These are phyloP conservation scores for Threskiornis aethiopicus DNA, from an alignment of 2,797 vertebrate genomes.

Conservation along the genomic window DNA sequence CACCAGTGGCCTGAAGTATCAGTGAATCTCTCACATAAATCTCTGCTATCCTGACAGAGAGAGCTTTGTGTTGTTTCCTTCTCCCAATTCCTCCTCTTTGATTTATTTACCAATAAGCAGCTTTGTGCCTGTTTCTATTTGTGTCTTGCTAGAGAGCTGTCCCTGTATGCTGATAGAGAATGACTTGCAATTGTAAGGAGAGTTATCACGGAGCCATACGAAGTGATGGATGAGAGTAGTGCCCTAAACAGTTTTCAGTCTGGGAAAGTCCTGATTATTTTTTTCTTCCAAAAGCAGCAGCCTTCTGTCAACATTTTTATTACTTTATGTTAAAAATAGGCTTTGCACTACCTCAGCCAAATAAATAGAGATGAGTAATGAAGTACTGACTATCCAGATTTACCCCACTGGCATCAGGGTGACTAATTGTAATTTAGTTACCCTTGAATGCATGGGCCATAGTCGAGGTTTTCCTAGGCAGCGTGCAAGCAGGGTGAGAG, in stretches of 20 bases:
- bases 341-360: not conserved
- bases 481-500: not conserved
- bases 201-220: not conserved
- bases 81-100: conserved; percentile 32
- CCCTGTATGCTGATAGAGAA: not conserved
- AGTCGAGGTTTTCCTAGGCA: not conserved
- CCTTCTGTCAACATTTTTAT: conserved; percentile 21
- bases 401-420: not conserved
- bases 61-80: conserved; percentile 25
- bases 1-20: conserved; percentile 41
- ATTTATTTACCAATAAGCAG: conserved; percentile 51
- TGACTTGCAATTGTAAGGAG: conserved; percentile 37
- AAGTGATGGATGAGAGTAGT: conserved; percentile 48
- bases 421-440: not conserved
- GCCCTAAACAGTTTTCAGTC: conserved; percentile 1
- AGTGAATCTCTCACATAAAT: conserved; percentile 33
- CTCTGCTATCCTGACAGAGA: not conserved
- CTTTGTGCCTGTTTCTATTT: conserved; percentile 26
- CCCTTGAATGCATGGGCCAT: not conserved
- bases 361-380: conserved; percentile 10
- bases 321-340: conserved; percentile 17
- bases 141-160: not conserved
- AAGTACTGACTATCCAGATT: not conserved
- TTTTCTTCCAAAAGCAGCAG: not conserved
- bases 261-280: conserved; percentile 15